phyloP scores from a whole-genome alignment of 2,888 invertebrate genomes.

The Isoperla grammatica region DNA sequence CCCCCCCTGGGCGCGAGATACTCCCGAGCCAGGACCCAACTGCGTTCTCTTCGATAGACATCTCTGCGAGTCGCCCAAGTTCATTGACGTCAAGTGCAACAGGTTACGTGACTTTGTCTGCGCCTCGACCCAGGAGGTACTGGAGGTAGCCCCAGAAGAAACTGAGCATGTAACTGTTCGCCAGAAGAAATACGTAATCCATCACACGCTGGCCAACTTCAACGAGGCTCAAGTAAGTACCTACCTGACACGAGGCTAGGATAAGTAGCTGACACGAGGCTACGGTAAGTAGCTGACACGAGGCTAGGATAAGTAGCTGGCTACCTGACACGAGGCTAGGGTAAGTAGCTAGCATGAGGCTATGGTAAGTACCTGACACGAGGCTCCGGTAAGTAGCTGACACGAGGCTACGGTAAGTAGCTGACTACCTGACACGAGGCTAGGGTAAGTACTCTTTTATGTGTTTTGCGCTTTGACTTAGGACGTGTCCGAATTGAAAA shows the following conservation, averaged over 20 bases:
- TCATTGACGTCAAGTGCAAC: conserved; percentile 17
- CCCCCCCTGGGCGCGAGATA: conserved; percentile 5
- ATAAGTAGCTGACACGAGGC: too few relatives aligned
- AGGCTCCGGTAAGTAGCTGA: too few relatives aligned
- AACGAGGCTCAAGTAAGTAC: conserved; percentile 23
- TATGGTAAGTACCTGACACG: too few relatives aligned
- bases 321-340: too few relatives aligned
- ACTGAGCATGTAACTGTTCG: conserved; percentile 33
- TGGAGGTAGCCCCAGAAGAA: conserved; percentile 32
- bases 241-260: background rate
- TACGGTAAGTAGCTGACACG: too few relatives aligned
- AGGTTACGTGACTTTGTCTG: conserved; percentile 5
- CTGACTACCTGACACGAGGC: too few relatives aligned
- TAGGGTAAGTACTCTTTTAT: too few relatives aligned
- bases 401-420: too few relatives aligned
- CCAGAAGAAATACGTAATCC: conserved; percentile 35
- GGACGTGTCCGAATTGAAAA: too few relatives aligned
- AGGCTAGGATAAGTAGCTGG: too few relatives aligned
- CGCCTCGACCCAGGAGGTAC: background rate
- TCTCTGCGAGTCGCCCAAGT: conserved; percentile 15
- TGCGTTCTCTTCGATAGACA: conserved; percentile 13
- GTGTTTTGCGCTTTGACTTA: too few relatives aligned
- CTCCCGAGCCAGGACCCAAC: background rate
- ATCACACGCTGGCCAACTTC: conserved; percentile 36
- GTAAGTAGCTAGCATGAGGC: too few relatives aligned